Evolutionary conservation across 1,140 invertebrate genomes (phyloP).

Genomic region (Drosophila sechellia): DNA sequence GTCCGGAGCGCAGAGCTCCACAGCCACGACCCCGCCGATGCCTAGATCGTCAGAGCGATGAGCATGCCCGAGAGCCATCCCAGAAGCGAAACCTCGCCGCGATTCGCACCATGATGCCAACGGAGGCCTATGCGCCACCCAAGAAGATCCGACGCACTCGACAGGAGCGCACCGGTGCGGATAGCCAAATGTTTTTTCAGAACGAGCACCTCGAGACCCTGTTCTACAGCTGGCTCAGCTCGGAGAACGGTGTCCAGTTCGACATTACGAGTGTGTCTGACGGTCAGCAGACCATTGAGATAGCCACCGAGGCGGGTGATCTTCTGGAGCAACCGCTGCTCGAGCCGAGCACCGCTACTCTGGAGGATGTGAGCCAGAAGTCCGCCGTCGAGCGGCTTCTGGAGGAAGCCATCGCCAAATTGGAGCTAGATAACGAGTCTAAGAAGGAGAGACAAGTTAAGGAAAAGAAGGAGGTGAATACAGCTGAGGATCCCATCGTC

Average conservation of each 20-base stretch:
- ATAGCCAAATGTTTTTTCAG: constrained; percentile 67
- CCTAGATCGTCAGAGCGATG: constrained; percentile 14
- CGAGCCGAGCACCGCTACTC: constrained; percentile 10
- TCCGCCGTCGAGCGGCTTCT: constrained; percentile 67
- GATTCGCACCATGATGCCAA: constrained; percentile 59
- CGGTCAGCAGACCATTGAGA: constrained; percentile 62
- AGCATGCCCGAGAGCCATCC: constrained; percentile 4
- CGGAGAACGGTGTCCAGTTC: constrained; percentile 71
- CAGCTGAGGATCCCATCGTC: constrained; percentile 8
- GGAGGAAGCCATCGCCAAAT: constrained; percentile 77
- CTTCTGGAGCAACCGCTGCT: constrained; percentile 17
- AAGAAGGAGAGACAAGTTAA: constrained; percentile 48
- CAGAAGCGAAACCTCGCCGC: constrained; percentile 66
- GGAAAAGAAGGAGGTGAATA: constrained; percentile 54
- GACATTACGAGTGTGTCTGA: constrained; percentile 61
- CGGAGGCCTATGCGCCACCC: constrained; percentile 75
- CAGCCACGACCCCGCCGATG: constrained; percentile 5
- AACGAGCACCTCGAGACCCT: constrained; percentile 70
- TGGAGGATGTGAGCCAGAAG: constrained; percentile 53
- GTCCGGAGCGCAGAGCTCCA: constrained; percentile 43
- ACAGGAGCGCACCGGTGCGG: constrained; percentile 50
- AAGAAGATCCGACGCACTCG: constrained; percentile 78
- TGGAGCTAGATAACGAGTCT: constrained; percentile 54
- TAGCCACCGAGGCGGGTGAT: constrained; percentile 23
- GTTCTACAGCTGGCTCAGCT: constrained; percentile 74